Conservation (phyloP, 2,888 invertebrate genomes). For the Neoscelio sp. region DNA sequence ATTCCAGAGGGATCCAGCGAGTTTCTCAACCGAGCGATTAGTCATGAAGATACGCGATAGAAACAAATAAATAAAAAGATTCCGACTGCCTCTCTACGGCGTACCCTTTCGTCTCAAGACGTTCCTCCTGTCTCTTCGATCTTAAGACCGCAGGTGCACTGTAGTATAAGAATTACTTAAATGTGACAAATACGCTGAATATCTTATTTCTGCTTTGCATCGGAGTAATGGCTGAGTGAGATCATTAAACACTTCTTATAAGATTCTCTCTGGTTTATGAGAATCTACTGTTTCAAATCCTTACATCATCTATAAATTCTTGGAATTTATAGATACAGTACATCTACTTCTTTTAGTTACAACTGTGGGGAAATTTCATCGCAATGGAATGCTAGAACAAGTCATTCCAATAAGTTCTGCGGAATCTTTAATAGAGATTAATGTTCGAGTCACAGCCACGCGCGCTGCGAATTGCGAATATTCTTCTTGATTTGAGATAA, state of each 20-base stretch:
- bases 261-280: constrained; percentile 43
- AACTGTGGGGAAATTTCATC: constrained; percentile 28
- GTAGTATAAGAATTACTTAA: constrained; percentile 79
- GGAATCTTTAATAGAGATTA: constrained; percentile 74
- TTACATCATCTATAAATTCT: constrained; percentile 22
- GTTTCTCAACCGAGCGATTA: constrained; percentile 78
- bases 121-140: constrained; percentile 61
- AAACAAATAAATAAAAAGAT: constrained; percentile 80
- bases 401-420: constrained; percentile 9
- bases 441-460: constrained; percentile 68
- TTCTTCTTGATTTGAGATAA: constrained; percentile 73
- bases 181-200: constrained; percentile 81
- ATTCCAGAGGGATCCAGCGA: constrained; percentile 78
- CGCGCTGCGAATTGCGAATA: constrained; percentile 68
- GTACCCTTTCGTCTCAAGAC: constrained; percentile 26
- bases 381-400: constrained; percentile 25
- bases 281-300: constrained; percentile 5
- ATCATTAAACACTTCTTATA: constrained; percentile 51
- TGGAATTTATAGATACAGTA: too few species aligned
- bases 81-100: constrained; percentile 30
- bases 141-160: constrained; percentile 77
- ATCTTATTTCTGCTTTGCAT: constrained; percentile 70
- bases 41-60: constrained; percentile 77
- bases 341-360: too few species aligned
- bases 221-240: constrained; percentile 31